A percentile compares a stretch with the other conserved stretches of the same genome.
These are phyloP conservation scores for Otolemur garnettii DNA, from an alignment of 2,113 vertebrate genomes.

Conservation along the genomic window DNA sequence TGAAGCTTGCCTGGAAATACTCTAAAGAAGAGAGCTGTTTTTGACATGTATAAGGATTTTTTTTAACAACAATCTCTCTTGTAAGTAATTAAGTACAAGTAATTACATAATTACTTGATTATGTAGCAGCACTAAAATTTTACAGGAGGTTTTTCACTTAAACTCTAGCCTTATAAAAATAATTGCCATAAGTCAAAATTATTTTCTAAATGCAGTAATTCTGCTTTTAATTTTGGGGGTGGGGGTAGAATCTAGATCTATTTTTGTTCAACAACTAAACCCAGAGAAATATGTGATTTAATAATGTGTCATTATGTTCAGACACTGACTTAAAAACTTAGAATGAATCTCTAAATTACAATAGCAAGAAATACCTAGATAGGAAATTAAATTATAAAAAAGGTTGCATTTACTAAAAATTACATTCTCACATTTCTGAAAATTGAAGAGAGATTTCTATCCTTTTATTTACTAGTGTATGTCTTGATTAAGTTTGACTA, in stretches of 20 bases:
- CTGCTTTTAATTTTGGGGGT: conserved; percentile 59
- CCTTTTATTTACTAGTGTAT: conserved; percentile 46
- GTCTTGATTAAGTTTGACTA: background rate
- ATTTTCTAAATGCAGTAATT: conserved; percentile 83
- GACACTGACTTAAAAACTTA: conserved; percentile 47
- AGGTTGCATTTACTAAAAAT: background rate
- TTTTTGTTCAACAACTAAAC: conserved; percentile 73
- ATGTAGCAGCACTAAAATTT: conserved; percentile 82
- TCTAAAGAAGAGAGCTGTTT: conserved; percentile 78
- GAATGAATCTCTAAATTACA: conserved; percentile 43
- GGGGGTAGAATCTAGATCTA: conserved; percentile 36
- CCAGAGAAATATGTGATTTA: conserved; percentile 59
- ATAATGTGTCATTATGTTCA: conserved; percentile 51
- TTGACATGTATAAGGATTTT: conserved; percentile 83
- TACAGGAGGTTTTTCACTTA: conserved; percentile 81
- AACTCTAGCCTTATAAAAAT: conserved; percentile 81
- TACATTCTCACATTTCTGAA: background rate
- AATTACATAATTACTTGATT: conserved; percentile 85
- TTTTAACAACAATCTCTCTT: conserved; percentile 81
- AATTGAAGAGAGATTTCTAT: background rate
- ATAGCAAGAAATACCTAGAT: conserved; percentile 62
- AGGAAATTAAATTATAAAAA: conserved; percentile 60
- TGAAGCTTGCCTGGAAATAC: conserved; percentile 75
- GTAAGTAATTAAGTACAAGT: conserved; percentile 81
- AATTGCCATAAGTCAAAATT: conserved; percentile 82